Percentiles rank a stretch among this genome's conserved stretches.
These are phyloP conservation scores for Norana najaformis DNA, from an alignment of 2,888 invertebrate genomes.

Conservation along the genomic window DNA sequence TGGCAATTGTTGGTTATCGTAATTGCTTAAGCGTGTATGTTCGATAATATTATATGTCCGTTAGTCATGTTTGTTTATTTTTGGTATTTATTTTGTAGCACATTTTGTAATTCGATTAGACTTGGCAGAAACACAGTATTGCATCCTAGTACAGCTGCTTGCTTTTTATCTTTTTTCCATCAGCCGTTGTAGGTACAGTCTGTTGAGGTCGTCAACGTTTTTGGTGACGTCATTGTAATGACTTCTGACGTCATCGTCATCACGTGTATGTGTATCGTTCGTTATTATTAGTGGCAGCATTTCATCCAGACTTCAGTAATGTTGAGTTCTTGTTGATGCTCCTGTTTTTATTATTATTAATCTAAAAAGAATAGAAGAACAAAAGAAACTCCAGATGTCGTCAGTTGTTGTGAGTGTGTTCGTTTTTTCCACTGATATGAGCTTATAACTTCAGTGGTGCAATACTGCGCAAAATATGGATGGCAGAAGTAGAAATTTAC, in stretches of 20 bases:
- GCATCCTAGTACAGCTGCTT: constrained; percentile 1
- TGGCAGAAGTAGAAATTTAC: too few relatives aligned
- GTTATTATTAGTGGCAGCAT: background rate
- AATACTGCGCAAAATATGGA: too few relatives aligned
- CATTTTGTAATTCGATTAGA: background rate
- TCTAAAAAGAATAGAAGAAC: background rate
- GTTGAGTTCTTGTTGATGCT: constrained; percentile 13
- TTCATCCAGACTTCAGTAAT: constrained; percentile 7
- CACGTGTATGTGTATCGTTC: background rate
- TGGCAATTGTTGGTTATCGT: background rate
- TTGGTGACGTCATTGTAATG: background rate
- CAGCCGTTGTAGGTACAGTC: background rate
- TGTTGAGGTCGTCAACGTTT: background rate
- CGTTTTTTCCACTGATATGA: background rate
- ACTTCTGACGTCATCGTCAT: background rate
- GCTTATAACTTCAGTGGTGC: background rate
- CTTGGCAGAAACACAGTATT: background rate
- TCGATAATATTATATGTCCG: background rate
- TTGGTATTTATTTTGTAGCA: constrained; percentile 13
- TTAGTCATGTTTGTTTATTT: background rate
- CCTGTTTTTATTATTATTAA: background rate
- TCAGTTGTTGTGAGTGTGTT: background rate
- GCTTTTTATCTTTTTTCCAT: background rate
- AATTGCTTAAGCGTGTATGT: background rate
- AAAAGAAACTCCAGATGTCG: constrained; percentile 13